Percentiles rank a stretch among this genome's conserved stretches.
Evolutionary conservation across 2,888 invertebrate genomes (phyloP).

Genomic region (Hipparchia sbordonii): DNA sequence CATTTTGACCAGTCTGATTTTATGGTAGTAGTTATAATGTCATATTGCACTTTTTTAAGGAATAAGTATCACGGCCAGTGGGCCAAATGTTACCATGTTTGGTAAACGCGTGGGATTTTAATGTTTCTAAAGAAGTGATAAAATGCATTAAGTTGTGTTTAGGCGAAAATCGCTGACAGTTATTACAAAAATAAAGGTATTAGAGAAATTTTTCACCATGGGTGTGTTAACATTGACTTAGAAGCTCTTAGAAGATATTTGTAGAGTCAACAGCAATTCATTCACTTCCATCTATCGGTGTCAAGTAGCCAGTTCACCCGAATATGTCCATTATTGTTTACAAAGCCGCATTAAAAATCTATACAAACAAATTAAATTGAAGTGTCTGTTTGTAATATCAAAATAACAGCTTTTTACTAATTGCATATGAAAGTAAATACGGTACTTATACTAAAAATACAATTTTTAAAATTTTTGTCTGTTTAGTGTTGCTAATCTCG

Average conservation of each 20-base stretch:
- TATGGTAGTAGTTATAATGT: background rate
- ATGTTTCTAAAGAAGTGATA: constrained; percentile 2
- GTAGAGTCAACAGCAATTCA: constrained; percentile 36
- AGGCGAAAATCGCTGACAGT: background rate
- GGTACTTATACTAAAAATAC: too few relatives aligned
- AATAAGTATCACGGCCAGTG: constrained; percentile 2
- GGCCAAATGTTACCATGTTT: constrained; percentile 5
- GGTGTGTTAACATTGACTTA: constrained; percentile 5
- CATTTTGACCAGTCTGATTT: background rate
- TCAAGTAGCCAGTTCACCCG: constrained; percentile 35
- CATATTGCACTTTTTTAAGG: constrained; percentile 13
- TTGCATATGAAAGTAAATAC: too few relatives aligned
- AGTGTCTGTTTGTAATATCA: background rate
- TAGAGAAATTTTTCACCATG: constrained; percentile 25
- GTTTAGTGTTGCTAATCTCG: too few relatives aligned
- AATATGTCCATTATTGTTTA: constrained; percentile 42
- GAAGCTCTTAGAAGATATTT: background rate
- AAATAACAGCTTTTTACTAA: background rate
- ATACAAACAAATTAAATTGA: background rate
- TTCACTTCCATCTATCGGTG: constrained; percentile 41
- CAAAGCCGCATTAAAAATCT: background rate
- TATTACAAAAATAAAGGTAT: constrained; percentile 20
- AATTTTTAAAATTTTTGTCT: too few relatives aligned
- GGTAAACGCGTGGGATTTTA: constrained; percentile 13
- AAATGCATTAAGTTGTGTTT: background rate